These are phyloP conservation scores for Mormyrus iriodes DNA, from an alignment of 2,113 vertebrate species.

Conservation along the genomic window DNA sequence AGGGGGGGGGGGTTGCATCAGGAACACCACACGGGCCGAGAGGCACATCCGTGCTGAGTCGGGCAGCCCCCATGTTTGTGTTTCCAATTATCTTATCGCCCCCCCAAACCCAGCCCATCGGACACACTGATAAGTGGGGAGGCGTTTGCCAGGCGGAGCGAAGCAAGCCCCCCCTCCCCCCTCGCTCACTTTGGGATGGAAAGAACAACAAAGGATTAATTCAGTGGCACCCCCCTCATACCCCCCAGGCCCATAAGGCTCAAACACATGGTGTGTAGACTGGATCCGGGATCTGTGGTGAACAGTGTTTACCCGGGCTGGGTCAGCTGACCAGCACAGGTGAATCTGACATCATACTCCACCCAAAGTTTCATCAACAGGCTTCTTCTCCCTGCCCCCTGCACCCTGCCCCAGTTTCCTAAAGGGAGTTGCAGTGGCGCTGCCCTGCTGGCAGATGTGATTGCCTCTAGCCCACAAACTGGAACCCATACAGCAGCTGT, in stretches of 20 bases:
- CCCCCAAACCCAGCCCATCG: neutral
- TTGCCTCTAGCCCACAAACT: neutral
- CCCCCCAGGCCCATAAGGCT: neutral
- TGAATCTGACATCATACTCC: neutral
- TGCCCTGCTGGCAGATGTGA: neutral
- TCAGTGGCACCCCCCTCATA: neutral
- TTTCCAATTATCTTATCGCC: constrained; percentile 35
- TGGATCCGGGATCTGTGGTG: no score
- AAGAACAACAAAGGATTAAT: neutral
- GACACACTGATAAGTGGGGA: constrained; percentile 20
- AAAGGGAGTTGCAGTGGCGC: neutral
- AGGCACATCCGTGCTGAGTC: constrained; percentile 28
- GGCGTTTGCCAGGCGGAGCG: neutral
- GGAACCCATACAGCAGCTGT: no score
- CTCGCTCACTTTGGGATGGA: neutral
- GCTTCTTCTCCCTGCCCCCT: neutral
- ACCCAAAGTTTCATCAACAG: neutral
- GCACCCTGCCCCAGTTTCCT: neutral
- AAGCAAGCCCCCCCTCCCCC: neutral
- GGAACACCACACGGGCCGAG: constrained; percentile 1
- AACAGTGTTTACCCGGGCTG: neutral
- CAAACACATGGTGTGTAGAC: neutral
- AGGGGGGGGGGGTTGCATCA: neutral
- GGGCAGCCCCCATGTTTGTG: constrained; percentile 24
- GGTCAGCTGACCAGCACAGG: no score